A percentile compares a stretch with the other conserved stretches of the same genome.
Conservation (phyloP, 2,113 vertebrate species). For the Stigmatopora nigra region DNA sequence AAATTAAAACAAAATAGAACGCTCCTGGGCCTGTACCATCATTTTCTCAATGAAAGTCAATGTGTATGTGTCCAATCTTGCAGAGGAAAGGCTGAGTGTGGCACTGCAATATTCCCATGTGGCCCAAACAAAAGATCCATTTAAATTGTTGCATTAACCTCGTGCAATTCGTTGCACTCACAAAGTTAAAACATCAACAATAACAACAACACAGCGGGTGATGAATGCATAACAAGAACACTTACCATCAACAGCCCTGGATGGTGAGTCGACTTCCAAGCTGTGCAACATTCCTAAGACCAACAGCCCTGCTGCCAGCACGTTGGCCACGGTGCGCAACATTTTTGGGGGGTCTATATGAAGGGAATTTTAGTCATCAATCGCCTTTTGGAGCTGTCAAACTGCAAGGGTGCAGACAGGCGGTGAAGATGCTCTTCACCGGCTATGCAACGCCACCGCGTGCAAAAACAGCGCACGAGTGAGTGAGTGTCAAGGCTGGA, state of each 20-base stretch:
- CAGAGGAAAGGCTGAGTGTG: constrained; percentile 24
- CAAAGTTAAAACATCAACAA: constrained; percentile 13
- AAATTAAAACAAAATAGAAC: constrained; percentile 10
- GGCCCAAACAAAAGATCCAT: constrained; percentile 46
- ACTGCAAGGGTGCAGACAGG: constrained; percentile 49
- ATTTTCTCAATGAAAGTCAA: constrained; percentile 10
- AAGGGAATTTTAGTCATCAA: constrained; percentile 53
- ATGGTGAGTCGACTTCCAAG: constrained; percentile 62
- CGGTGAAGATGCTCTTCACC: constrained; percentile 47
- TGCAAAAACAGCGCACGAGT: constrained; percentile 22
- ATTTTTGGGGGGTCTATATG: constrained; percentile 50
- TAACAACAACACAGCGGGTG: not conserved
- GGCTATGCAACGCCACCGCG: constrained; percentile 39
- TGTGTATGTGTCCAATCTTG: constrained; percentile 1
- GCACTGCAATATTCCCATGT: constrained; percentile 49
- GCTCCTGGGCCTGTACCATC: constrained; percentile 32
- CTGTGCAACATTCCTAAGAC: constrained; percentile 69
- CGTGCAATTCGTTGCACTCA: constrained; percentile 26
- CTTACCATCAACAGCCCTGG: constrained; percentile 69
- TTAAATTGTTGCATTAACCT: constrained; percentile 32
- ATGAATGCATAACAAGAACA: not conserved
- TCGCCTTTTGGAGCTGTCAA: constrained; percentile 50
- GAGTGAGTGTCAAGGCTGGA: constrained; percentile 31
- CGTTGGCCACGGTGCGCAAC: constrained; percentile 56
- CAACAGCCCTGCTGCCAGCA: constrained; percentile 61